Base-by-base conservation (phyloP, 2,888 invertebrate genomes). In the Eretmocerus hayati region DNA sequence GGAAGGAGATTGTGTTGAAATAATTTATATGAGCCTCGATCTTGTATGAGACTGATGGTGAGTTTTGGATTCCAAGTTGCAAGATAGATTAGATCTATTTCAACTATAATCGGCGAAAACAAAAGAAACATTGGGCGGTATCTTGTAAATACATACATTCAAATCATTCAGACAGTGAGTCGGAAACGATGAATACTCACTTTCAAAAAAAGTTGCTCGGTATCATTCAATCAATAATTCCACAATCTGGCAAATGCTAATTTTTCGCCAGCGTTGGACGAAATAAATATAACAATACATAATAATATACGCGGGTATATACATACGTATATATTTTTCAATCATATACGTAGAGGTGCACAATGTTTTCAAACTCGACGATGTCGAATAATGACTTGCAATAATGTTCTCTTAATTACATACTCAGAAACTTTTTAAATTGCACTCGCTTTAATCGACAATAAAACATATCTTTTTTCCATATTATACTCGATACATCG, bases 291-390 rank as follows among this genome's bases (percentile, higher is more conserved):
- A 49, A 52, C 40, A 54, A 31, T 52, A 44, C 46, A 38, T 19
- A 39, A 48, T 44, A 40, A 37, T 53, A 43, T 48, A 54, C 46
- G 46, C 48, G 36, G 35, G 44, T 51, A 48, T 54, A 51, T 54
- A 54, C 48, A 53, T 42, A 50, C 37, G 40, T 50, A 35, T 39
- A 41, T 48, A 26, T 20, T 9, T 21, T 43, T 18, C 36, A 15
- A 8, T 36, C 19, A 50, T 55, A 48, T 56, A 44, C 50, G 43
- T 54, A 46, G 42, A 36, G 16, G 48, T 43, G 32, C 37, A 46
- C 32, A 46, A 41, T 50, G 42, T 50, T 26, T 40, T 37, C 21
- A 31, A 20, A 43, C 39, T 46, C 37, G 36, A 46, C 16, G 33
- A 42, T 41, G 15, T 53, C 30, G 19, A 48, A 32, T 23, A n/a